Conservation (phyloP, 2,113 vertebrate genomes). For the Chauna torquata region DNA sequence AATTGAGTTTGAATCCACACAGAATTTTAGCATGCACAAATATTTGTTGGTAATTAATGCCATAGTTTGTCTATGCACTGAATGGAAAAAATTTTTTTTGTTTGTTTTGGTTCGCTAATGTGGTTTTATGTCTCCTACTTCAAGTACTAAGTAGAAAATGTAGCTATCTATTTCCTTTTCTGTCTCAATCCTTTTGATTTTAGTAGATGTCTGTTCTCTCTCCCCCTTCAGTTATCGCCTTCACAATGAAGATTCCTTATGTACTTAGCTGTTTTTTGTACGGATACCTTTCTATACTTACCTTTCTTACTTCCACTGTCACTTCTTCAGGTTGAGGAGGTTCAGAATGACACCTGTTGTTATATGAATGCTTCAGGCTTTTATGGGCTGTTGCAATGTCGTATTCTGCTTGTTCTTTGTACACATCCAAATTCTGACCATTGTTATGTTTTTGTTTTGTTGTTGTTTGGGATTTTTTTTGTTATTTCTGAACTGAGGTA, state of each 20-base stretch:
- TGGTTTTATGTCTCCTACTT: not conserved
- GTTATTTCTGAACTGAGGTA: not conserved
- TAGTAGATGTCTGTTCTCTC: not conserved
- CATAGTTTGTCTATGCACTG: not conserved
- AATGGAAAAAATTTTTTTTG: not conserved
- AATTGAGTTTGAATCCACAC: slow-evolving; percentile 33
- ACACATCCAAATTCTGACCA: not conserved
- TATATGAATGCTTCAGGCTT: not conserved
- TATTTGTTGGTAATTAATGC: slow-evolving; percentile 30
- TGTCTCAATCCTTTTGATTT: not conserved
- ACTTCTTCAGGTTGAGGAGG: not conserved
- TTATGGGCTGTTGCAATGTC: not conserved
- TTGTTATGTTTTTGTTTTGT: not conserved
- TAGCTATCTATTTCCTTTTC: not conserved
- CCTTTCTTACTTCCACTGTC: not conserved
- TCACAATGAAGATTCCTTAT: not conserved
- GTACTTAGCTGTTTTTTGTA: not conserved
- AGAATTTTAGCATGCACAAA: slow-evolving; percentile 11
- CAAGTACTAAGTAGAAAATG: not conserved
- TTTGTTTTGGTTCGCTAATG: not conserved
- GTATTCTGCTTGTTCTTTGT: not conserved
- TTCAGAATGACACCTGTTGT: not conserved
- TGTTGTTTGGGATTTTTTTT: not conserved
- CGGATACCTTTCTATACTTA: not conserved
- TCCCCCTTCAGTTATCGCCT: not conserved